Conservation (phyloP, 2,113 vertebrate species). For the Podarcis cretensis region DNA sequence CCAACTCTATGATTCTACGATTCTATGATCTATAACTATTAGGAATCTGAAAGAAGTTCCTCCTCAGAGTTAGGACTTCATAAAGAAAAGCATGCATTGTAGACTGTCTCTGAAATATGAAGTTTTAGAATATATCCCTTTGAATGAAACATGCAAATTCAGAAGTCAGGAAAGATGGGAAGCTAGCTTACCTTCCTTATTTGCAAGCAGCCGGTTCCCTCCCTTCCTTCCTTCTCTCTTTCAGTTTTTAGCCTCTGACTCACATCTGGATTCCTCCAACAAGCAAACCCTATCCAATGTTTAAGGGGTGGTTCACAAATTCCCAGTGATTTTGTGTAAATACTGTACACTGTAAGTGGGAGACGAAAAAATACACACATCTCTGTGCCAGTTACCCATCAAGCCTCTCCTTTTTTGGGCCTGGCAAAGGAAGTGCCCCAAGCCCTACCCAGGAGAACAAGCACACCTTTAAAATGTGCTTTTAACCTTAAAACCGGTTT, state of each 20-base stretch:
- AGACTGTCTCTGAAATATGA: background rate
- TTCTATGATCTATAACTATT: background rate
- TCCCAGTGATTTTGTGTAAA: background rate
- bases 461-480: background rate
- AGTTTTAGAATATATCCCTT: background rate
- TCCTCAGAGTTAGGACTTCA: background rate
- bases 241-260: background rate
- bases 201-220: background rate
- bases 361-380: background rate
- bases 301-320: slow-evolving; percentile 31
- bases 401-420: background rate
- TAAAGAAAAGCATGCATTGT: background rate
- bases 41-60: background rate
- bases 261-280: background rate
- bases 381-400: background rate
- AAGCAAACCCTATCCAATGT: background rate
- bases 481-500: slow-evolving; percentile 4
- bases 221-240: background rate
- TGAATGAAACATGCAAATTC: background rate
- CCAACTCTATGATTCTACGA: too few relatives aligned
- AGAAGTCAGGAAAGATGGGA: background rate
- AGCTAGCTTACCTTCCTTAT: slow-evolving; percentile 20
- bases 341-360: background rate
- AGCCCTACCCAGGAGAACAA: background rate
- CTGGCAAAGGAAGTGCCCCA: background rate